phyloP scores from a whole-genome alignment of 2,797 vertebrate genomes.

The Philypnodon macrostomus region DNA sequence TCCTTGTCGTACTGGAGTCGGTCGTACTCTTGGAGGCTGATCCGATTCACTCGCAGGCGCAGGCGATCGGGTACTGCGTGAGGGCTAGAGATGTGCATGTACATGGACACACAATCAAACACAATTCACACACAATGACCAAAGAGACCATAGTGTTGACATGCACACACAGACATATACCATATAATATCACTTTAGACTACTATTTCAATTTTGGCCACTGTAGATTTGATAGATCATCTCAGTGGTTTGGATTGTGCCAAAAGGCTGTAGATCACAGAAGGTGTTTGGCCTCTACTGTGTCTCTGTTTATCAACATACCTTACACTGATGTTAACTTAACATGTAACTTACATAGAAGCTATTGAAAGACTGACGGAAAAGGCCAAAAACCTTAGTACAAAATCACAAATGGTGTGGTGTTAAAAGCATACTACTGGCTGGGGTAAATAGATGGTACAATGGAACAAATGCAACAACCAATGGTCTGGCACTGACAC shows the following conservation, averaged over 20 bases:
- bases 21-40: slow-evolving; percentile 94
- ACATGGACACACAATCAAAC: slow-evolving; percentile 7
- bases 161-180: slow-evolving; percentile 36
- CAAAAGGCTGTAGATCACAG: too few relatives aligned
- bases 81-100: slow-evolving; percentile 72
- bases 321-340: too few relatives aligned
- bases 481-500: background rate
- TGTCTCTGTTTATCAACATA: too few relatives aligned
- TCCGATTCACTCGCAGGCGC: slow-evolving; percentile 92
- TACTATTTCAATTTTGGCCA: background rate
- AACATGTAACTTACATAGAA: too few relatives aligned
- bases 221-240: too few relatives aligned
- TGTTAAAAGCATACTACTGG: too few relatives aligned
- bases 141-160: slow-evolving; percentile 11
- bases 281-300: background rate
- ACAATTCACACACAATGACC: slow-evolving; percentile 42
- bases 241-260: too few relatives aligned
- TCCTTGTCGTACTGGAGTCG: slow-evolving; percentile 94
- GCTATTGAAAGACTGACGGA: too few relatives aligned
- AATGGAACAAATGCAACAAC: too few relatives aligned
- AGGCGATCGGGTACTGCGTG: slow-evolving; percentile 93
- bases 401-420: too few relatives aligned
- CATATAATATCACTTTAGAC: slow-evolving; percentile 10
- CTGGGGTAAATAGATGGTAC: too few relatives aligned
- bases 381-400: background rate